Conservation (phyloP, 2,888 invertebrate species). For the Resseliella maxima region DNA sequence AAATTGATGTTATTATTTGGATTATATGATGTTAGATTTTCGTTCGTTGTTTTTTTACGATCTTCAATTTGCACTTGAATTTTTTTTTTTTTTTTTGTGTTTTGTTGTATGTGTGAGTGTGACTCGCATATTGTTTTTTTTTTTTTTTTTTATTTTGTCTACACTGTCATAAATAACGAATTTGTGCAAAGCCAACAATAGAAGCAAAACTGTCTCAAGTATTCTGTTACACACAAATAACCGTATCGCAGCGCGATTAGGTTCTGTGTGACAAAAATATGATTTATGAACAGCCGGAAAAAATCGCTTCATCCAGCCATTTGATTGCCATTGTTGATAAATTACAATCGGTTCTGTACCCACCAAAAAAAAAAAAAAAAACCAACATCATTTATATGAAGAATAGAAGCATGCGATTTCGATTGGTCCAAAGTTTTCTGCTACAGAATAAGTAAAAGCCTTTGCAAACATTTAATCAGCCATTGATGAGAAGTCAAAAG, state of each 20-base stretch:
- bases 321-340: neutral
- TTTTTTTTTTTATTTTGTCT: neutral
- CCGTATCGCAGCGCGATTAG: neutral
- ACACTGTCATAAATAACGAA: neutral
- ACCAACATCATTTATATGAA: neutral
- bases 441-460: neutral
- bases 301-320: neutral
- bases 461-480: neutral
- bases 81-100: too few species aligned
- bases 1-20: slow-evolving; percentile 32
- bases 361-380: neutral
- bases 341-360: neutral
- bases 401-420: too few species aligned
- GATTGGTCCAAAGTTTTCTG: neutral
- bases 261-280: neutral
- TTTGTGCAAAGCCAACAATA: neutral
- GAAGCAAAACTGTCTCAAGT: neutral
- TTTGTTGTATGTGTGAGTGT: neutral
- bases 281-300: neutral
- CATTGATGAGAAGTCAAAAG: neutral
- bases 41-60: neutral
- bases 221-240: neutral
- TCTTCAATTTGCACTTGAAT: slow-evolving; percentile 6
- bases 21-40: neutral
- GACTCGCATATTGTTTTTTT: neutral